Base-by-base conservation (phyloP, 2,888 invertebrate species). In the Matsumyia berberina region DNA sequence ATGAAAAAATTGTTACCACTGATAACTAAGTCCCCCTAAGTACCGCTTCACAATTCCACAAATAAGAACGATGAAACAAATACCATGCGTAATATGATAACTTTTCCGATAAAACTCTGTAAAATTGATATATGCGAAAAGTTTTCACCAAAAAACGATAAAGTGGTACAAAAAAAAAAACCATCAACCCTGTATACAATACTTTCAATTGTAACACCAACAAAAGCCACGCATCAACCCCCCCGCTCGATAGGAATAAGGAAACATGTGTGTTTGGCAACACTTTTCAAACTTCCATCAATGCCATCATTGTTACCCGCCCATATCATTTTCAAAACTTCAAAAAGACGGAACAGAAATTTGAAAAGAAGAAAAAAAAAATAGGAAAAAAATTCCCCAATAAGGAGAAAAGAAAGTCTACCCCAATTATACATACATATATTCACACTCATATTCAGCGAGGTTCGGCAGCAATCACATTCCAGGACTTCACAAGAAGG, bases 271-370 rank as follows among this genome's bases (percentile, higher is more conserved):
- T 46, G 70, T 49, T 70, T 37, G 37, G 29, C 58, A 70, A 44
- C 57, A 58, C 58, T 70, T 70, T 58, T 46, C 70, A 70, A 35
- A 51, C 15, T 51, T 51, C 51, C 37, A 51, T 66, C 66, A 66
- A 64, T 64, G 64, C 51, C 64, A 49, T 66, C 58, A 70, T 58
- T 49, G 17, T 46, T 58, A 37, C 33, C 49, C 60, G 42, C 31
- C 49, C 39, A 51, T 9, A 60, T 42, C 12, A 51, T 60, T 60
- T 37, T 5, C 19, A 33, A 11, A 33, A 11, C 5, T 2, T 11
- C 33, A 12, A 35, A 31, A 19, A 39, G 2, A 15, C 5, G 2
- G 1, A 31, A 5, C 6, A 17, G 31, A 39, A 35, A 15, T 19
- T 42, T 19, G 11, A 42, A n/a, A 49, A 24, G 8, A 19, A 37